A percentile compares a stretch with the other conserved stretches of the same genome.
Evolutionary conservation across 2,797 vertebrate species (phyloP).

Genomic region (Carduelis carduelis): DNA sequence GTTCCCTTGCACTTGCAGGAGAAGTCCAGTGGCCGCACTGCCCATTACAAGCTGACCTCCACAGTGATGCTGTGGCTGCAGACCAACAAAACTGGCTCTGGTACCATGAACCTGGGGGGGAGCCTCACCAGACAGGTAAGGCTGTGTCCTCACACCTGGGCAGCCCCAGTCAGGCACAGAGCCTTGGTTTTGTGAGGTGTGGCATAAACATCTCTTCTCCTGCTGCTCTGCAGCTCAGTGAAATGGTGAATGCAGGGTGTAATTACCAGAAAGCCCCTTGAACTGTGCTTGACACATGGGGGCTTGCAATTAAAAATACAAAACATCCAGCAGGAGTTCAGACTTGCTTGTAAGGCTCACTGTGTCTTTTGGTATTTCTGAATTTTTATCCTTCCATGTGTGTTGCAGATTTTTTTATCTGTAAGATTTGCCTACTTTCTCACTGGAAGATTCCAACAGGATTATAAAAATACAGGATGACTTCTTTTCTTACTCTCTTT

Average conservation of each 20-base stretch:
- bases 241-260: not conserved
- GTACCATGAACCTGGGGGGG: slow-evolving; percentile 98
- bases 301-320: not conserved
- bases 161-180: not conserved
- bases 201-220: not conserved
- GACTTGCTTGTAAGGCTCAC: not conserved
- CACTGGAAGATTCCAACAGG: not conserved
- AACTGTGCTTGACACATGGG: not conserved
- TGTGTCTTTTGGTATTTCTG: not conserved
- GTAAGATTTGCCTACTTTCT: not conserved
- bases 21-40: slow-evolving; percentile 95
- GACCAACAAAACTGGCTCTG: slow-evolving; percentile 94
- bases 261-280: not conserved
- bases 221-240: not conserved
- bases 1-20: slow-evolving; percentile 75
- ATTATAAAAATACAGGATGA: not conserved
- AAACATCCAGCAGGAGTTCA: not conserved
- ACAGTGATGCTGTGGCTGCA: slow-evolving; percentile 99
- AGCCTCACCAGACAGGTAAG: slow-evolving; percentile 97
- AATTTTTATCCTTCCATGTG: not conserved
- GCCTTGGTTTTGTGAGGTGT: not conserved
- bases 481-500: not conserved
- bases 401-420: not conserved
- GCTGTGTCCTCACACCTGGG: not conserved
- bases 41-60: slow-evolving; percentile 99